These are phyloP conservation scores for Phylloscopus collybita DNA, from an alignment of 2,797 vertebrate species.

Conservation along the genomic window DNA sequence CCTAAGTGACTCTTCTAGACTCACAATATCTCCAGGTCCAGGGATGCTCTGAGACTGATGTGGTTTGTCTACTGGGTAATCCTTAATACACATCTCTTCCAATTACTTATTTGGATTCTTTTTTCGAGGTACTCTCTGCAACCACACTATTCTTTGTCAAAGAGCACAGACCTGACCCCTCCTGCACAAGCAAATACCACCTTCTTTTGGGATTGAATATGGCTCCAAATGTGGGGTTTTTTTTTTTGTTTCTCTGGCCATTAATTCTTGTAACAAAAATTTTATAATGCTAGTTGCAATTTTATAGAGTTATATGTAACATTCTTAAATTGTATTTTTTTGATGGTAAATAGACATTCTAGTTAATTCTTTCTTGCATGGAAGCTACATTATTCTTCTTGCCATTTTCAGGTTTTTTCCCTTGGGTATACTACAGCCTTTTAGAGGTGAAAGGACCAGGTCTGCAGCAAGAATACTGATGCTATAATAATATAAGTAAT, in stretches of 20 bases:
- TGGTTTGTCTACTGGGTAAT: neutral
- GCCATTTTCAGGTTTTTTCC: neutral
- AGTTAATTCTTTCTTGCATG: neutral
- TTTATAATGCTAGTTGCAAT: neutral
- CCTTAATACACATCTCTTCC: neutral
- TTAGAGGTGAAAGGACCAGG: neutral
- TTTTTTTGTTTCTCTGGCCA: neutral
- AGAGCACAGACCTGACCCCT: neutral
- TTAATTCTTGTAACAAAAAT: neutral
- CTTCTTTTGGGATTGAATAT: neutral
- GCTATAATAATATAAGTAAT: neutral
- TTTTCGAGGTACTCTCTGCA: neutral
- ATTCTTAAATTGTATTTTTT: neutral
- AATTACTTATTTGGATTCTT: neutral
- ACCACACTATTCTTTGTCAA: neutral
- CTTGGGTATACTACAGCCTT: neutral
- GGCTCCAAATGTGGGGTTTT: neutral
- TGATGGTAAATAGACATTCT: neutral
- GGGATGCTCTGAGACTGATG: neutral
- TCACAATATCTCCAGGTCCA: neutral
- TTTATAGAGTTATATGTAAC: neutral
- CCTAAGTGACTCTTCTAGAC: neutral
- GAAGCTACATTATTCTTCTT: neutral
- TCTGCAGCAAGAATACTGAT: neutral
- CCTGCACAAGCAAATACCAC: neutral